phyloP scores from a whole-genome alignment of 1,140 invertebrate species.

The Plodia interpunctella region DNA sequence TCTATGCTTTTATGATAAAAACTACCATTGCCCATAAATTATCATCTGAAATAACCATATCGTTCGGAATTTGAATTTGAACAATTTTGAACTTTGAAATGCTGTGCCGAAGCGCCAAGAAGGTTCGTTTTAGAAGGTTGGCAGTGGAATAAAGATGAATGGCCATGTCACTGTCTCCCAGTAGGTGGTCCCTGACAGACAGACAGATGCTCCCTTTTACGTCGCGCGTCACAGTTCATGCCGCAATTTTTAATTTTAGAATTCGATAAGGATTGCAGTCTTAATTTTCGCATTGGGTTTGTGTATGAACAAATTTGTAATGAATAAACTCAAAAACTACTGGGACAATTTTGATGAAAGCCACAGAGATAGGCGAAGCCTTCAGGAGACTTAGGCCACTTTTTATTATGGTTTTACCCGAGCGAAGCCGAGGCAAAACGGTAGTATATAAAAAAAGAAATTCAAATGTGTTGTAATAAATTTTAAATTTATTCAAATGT shows the following conservation, averaged over 20 bases:
- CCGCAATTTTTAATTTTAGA: constrained; percentile 31
- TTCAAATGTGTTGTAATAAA: too few species aligned
- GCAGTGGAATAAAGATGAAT: constrained; percentile 37
- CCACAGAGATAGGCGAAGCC: too few species aligned
- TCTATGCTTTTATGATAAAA: constrained; percentile 38
- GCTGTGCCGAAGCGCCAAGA: neutral
- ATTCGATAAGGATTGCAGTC: constrained; percentile 4
- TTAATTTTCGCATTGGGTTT: neutral
- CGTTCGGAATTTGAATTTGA: neutral
- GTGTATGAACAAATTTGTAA: neutral
- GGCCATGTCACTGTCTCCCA: constrained; percentile 37
- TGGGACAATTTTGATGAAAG: too few species aligned
- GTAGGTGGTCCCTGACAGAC: constrained; percentile 67
- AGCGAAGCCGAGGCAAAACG: too few species aligned
- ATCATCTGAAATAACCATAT: constrained; percentile 23
- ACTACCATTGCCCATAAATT: constrained; percentile 42
- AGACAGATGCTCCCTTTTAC: constrained; percentile 59
- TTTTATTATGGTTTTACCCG: too few species aligned
- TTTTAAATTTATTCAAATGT: too few species aligned
- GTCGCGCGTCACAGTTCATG: constrained; percentile 41
- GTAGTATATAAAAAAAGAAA: too few species aligned
- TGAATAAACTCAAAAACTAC: too few species aligned
- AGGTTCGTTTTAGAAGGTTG: constrained; percentile 1
- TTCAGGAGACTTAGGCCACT: too few species aligned
- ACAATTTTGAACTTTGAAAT: constrained; percentile 6